Base-by-base conservation (phyloP, 2,888 invertebrate genomes). In the Chironomus riparius region DNA sequence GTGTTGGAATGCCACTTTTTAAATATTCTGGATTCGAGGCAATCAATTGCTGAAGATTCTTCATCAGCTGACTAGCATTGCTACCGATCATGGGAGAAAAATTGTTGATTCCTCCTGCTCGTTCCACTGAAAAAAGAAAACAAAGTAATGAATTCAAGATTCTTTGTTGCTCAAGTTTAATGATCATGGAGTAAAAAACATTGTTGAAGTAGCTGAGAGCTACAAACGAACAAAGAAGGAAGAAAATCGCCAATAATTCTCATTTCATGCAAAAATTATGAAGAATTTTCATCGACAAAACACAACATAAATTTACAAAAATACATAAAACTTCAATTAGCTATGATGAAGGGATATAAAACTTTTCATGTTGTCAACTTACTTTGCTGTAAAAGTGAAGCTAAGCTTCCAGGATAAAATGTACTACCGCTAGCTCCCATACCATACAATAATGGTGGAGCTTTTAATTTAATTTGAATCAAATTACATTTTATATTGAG, bases 361-460 rank as follows among this genome's bases (percentile, higher is more conserved):
- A 15, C 56, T 56, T 15, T 18, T n/a, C 56, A 56, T 56, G 75
- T 15, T 48, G 65, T 77, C 68, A 80, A 91, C 91, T 91, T 90
- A 93, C 92, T 92, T 88, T 92, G 92, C 85, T 92, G 92, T 85
- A 93, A 87, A 83, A 93, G 88, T 82, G 92, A 91, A 83, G 92
- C 91, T 81, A 92, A 70, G 48, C 47, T 77, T 65, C 69, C 74
- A 12, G 75, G 73, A 47, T 68, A 76, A 28, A 69, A 76, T 18
- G 76, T 76, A 65, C 65, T 47, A 47, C 75, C 68, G 15, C 68
- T 28, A 15, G 74, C 74, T 61, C 74, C 74, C 28, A 74, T 65
- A 24, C 74, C 74, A 48, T 24, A 74, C 12, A 38, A 38, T 10
- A 74, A 61, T 68, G 74, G 68, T 13, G 65, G 65, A 24, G 65